Conservation (phyloP, 2,888 invertebrate species). For the Geotrupes spiniger region DNA sequence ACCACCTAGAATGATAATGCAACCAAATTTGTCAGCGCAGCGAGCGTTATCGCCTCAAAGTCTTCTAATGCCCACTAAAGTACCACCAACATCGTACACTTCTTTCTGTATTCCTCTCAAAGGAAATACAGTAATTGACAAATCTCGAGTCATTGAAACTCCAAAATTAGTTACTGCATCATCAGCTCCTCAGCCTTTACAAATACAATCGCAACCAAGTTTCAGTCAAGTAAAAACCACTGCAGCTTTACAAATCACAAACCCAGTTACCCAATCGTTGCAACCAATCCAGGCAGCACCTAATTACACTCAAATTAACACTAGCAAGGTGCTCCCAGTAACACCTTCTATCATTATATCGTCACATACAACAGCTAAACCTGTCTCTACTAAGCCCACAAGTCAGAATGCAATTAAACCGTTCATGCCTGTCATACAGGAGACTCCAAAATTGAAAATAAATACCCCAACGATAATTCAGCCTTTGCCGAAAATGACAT, state of each 20-base stretch:
- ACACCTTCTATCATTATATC: conserved; percentile 24
- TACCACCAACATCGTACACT: conserved; percentile 12
- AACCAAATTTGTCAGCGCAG: conserved; percentile 31
- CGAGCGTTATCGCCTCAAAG: conserved; percentile 24
- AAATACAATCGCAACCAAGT: conserved; percentile 10
- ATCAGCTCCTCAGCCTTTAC: conserved; percentile 15
- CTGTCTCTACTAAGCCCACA: conserved; percentile 13
- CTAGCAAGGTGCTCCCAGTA: conserved; percentile 10
- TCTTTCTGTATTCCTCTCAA: conserved; percentile 10
- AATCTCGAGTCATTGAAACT: conserved; percentile 22
- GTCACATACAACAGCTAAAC: conserved; percentile 16
- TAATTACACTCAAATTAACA: background rate
- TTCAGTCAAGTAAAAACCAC: background rate
- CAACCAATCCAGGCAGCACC: conserved; percentile 11
- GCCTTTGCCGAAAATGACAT: conserved; percentile 8
- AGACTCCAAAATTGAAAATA: conserved; percentile 33
- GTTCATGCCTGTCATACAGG: conserved; percentile 42
- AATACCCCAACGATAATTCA: conserved; percentile 19
- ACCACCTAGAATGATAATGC: conserved; percentile 50
- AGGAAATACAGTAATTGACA: conserved; percentile 11
- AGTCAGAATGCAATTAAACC: conserved; percentile 22
- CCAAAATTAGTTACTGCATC: conserved; percentile 26
- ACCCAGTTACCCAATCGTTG: conserved; percentile 1
- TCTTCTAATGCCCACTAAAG: conserved; percentile 25
- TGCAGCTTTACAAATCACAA: background rate